Base-by-base conservation (phyloP, 2,797 vertebrate genomes). In the Octomys mimax region DNA sequence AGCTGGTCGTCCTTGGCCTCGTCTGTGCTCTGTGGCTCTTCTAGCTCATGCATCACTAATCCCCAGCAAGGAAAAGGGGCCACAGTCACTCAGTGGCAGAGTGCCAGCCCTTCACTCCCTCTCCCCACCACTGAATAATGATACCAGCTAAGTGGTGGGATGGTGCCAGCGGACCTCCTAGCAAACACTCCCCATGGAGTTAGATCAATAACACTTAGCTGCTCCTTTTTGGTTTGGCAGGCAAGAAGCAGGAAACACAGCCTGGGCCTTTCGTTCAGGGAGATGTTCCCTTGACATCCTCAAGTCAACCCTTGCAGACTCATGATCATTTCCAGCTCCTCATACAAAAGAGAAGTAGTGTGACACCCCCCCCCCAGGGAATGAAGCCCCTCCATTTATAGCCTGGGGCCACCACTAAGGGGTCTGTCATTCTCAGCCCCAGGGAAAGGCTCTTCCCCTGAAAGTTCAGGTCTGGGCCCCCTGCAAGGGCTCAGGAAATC, bases 171-270 rank as follows among this genome's bases (percentile, higher is more conserved):
- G 68, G 71, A 98, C 98, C 96, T 97, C 98, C 98, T 99, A 98
- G 97, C 98, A 99, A 99, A 99, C 98, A 99, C 98, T 98, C 98
- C 98, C 98, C 89, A 92, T 97, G 97, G 97, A 98, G 95, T 97
- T 94, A 96, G 99, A 99, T 99, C 99, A 99, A 99, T 99, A 99
- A 98, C 99, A 99, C 99, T 99, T 99, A 99, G 99, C 99, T 98
- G 98, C 98, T 98, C 96, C 98, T 99, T 99, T 98, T 98, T 97
- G 98, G 83, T 98, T 98, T 97, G 84, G 99, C 99, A 99, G 98
- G 98, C 98, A 98, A 98, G 98, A 98, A 98, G 98, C 98, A 99
- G 98, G 99, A 99, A 98, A 98, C 98, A 98, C 98, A 99, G 98
- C 98, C 98, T 98, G 98, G 97, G 97, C 98, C 98, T 98, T 98